These are phyloP conservation scores for Remorina albescens DNA, from an alignment of 2,797 vertebrate species.

Conservation along the genomic window DNA sequence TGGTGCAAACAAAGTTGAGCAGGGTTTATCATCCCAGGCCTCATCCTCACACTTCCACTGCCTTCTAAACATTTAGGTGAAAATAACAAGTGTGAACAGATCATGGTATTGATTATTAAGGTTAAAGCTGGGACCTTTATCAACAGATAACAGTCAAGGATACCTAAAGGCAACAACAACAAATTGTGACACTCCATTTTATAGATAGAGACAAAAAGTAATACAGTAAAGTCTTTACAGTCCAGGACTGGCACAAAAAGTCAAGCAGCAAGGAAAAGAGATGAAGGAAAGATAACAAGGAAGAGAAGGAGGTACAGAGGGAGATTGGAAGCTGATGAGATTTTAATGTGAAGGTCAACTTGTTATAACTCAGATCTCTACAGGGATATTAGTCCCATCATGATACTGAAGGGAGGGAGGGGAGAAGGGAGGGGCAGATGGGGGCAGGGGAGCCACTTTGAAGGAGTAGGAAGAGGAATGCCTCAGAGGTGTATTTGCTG, in stretches of 20 bases:
- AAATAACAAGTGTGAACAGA: constrained; percentile 6
- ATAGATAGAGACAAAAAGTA: constrained; percentile 37
- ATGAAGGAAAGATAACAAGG: constrained; percentile 57
- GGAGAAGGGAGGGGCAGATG: constrained; percentile 1
- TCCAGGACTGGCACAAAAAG: constrained; percentile 37
- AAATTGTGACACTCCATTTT: constrained; percentile 41
- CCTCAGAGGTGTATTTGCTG: constrained; percentile 74
- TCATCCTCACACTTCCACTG: background rate
- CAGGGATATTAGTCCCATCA: constrained; percentile 75
- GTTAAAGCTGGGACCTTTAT: background rate
- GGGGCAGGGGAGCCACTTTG: background rate
- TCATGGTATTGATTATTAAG: constrained; percentile 17
- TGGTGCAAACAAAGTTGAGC: background rate
- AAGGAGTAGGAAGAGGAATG: constrained; percentile 30
- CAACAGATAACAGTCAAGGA: constrained; percentile 11
- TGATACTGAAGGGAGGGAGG: constrained; percentile 45
- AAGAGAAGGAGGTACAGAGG: constrained; percentile 49
- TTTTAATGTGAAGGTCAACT: constrained; percentile 84
- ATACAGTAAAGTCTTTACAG: constrained; percentile 44
- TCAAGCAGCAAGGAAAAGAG: constrained; percentile 31
- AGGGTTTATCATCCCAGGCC: background rate
- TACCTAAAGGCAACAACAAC: constrained; percentile 25
- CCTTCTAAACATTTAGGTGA: background rate
- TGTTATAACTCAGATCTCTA: constrained; percentile 78
- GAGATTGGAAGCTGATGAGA: constrained; percentile 77